These are phyloP conservation scores for Oryzias celebensis DNA, from an alignment of 2,113 vertebrate genomes.

Conservation along the genomic window DNA sequence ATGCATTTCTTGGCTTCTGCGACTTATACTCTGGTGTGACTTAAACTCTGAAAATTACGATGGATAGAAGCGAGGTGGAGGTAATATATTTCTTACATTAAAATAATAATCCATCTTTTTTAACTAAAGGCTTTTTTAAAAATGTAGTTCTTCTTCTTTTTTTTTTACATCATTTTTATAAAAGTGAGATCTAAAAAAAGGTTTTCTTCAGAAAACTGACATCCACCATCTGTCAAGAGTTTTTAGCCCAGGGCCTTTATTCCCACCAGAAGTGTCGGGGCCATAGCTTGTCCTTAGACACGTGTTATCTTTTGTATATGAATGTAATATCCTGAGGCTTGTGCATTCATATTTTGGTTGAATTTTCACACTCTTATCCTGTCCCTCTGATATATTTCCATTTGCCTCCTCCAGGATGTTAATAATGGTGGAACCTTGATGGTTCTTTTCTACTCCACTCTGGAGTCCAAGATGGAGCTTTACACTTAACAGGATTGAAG, in stretches of 20 bases:
- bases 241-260: constrained; percentile 20
- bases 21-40: no score
- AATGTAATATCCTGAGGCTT: constrained; percentile 30
- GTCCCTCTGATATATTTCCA: constrained; percentile 19
- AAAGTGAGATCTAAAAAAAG: constrained; percentile 10
- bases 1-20: no score
- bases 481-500: constrained; percentile 12
- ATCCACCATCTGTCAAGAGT: constrained; percentile 36
- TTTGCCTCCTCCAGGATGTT: constrained; percentile 22
- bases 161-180: neutral
- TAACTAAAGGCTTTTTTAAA: no score
- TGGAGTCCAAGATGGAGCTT: constrained; percentile 1
- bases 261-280: constrained; percentile 16
- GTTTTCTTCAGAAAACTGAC: constrained; percentile 13
- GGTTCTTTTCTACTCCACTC: constrained; percentile 18
- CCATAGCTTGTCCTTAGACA: constrained; percentile 30
- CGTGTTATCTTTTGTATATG: constrained; percentile 25
- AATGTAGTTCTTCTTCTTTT: no score
- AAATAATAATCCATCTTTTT: neutral
- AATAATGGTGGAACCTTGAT: constrained; percentile 28
- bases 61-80: no score
- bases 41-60: no score
- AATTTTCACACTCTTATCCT: constrained; percentile 21
- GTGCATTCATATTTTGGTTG: constrained; percentile 21
- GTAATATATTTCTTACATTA: no score